phyloP scores from a whole-genome alignment of 2,113 vertebrate species.

The Myotis davidii region DNA sequence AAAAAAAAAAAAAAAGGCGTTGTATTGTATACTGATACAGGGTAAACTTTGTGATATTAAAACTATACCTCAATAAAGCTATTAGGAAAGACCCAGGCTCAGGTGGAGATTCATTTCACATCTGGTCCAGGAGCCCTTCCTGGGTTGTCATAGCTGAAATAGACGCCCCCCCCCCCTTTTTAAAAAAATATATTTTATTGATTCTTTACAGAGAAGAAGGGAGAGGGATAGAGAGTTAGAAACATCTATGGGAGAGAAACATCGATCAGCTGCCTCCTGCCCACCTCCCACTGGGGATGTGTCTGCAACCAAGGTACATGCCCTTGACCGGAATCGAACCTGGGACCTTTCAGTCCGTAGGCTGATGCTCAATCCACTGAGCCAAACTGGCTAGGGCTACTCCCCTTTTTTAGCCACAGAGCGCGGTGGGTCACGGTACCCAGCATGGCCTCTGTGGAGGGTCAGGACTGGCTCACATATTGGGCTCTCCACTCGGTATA shows the following conservation, averaged over 20 bases:
- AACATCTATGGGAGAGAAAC: too few relatives aligned
- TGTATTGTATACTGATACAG: background rate
- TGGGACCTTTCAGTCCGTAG: too few relatives aligned
- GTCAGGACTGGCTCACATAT: fast-evolving
- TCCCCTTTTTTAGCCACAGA: background rate
- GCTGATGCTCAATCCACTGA: too few relatives aligned
- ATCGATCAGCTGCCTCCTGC: too few relatives aligned
- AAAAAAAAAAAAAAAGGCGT: background rate
- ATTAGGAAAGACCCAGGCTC: background rate
- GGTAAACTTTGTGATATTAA: background rate
- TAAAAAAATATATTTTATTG: too few relatives aligned
- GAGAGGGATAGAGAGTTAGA: too few relatives aligned
- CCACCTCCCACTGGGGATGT: too few relatives aligned
- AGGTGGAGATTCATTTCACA: background rate
- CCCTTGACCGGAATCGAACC: too few relatives aligned
- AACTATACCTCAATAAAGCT: background rate
- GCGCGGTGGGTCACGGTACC: fast-evolving
- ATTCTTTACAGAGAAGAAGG: too few relatives aligned
- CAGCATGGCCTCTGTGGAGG: background rate
- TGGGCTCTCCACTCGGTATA: fast-evolving
- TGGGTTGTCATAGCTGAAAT: background rate
- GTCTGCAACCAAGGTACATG: too few relatives aligned
- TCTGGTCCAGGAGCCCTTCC: background rate
- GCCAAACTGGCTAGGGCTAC: too few relatives aligned
- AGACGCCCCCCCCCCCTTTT: too few relatives aligned